Percentiles rank a stretch among this genome's conserved stretches.
phyloP scores from a whole-genome alignment of 2,888 invertebrate genomes.

The Cataglyphis cursor region DNA sequence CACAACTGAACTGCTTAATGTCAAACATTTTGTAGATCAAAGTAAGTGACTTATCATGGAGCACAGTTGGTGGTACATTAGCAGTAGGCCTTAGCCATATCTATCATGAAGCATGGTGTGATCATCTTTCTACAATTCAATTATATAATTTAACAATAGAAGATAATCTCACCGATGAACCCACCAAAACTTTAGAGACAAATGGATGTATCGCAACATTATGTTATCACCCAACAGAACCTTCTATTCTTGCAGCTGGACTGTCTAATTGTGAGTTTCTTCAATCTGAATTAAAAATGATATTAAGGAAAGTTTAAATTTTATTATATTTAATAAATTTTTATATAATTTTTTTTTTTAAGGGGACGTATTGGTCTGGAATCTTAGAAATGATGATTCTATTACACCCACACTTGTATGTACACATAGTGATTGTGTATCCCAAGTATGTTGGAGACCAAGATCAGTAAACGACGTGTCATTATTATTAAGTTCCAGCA shows the following conservation, averaged over 20 bases:
- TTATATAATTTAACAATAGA: slow-evolving; percentile 81
- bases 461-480: slow-evolving; percentile 79
- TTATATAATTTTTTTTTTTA: not conserved
- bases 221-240: slow-evolving; percentile 87
- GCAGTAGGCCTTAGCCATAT: slow-evolving; percentile 79
- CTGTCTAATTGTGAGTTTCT: slow-evolving; percentile 82
- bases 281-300: not conserved
- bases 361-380: slow-evolving; percentile 85
- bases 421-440: slow-evolving; percentile 81
- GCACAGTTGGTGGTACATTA: slow-evolving; percentile 82
- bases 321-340: not conserved
- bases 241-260: slow-evolving; percentile 87
- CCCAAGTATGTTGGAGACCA: slow-evolving; percentile 82
- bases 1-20: not conserved
- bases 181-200: slow-evolving; percentile 79
- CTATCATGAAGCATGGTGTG: slow-evolving; percentile 83
- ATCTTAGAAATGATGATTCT: slow-evolving; percentile 81
- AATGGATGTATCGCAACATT: slow-evolving; percentile 87
- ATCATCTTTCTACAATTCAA: slow-evolving; percentile 82
- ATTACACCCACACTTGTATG: slow-evolving; percentile 79
- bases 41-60: slow-evolving; percentile 83
- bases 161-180: slow-evolving; percentile 75
- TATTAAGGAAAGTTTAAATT: not conserved
- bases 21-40: slow-evolving; percentile 77
- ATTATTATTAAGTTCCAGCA: slow-evolving; percentile 80